A percentile compares a stretch with the other conserved stretches of the same genome.
These are phyloP conservation scores for Gallinago media DNA, from an alignment of 2,113 vertebrate species.

Conservation along the genomic window DNA sequence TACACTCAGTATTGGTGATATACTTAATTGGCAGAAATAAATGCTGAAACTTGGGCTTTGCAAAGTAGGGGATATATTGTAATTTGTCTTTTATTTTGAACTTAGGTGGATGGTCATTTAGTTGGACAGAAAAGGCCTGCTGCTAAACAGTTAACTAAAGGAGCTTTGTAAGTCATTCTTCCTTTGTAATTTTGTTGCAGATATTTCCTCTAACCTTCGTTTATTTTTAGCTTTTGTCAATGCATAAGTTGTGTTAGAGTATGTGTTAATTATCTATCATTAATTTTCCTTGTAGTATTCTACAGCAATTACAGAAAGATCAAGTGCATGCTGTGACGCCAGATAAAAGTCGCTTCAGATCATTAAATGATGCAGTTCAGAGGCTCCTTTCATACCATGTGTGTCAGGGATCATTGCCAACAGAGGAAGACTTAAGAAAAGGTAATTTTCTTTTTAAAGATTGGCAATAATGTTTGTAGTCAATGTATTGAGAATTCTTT, in stretches of 20 bases:
- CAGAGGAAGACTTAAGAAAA: slow-evolving; percentile 87
- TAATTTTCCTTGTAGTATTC: slow-evolving; percentile 78
- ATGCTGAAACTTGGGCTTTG: not conserved
- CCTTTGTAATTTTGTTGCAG: not conserved
- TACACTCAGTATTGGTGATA: not conserved
- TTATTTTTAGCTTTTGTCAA: not conserved
- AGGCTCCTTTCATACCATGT: slow-evolving; percentile 94
- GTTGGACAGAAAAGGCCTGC: slow-evolving; percentile 88
- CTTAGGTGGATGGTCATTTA: slow-evolving; percentile 76
- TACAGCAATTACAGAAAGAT: slow-evolving; percentile 90
- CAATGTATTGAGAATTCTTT: not conserved
- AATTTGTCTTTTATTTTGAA: slow-evolving; percentile 51
- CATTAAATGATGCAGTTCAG: slow-evolving; percentile 85
- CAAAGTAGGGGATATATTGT: not conserved
- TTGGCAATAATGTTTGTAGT: not conserved
- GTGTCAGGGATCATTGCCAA: slow-evolving; percentile 89
- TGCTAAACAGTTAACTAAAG: slow-evolving; percentile 90
- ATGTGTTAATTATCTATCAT: not conserved
- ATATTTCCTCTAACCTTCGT: not conserved
- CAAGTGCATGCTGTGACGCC: slow-evolving; percentile 84
- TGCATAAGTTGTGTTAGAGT: not conserved
- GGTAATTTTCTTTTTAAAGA: slow-evolving; percentile 56
- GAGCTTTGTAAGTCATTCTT: slow-evolving; percentile 87
- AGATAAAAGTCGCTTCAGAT: slow-evolving; percentile 84
- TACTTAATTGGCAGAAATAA: not conserved